Evolutionary conservation across 2,797 vertebrate genomes (phyloP).

Genomic region (Lateolabrax maculatus): DNA sequence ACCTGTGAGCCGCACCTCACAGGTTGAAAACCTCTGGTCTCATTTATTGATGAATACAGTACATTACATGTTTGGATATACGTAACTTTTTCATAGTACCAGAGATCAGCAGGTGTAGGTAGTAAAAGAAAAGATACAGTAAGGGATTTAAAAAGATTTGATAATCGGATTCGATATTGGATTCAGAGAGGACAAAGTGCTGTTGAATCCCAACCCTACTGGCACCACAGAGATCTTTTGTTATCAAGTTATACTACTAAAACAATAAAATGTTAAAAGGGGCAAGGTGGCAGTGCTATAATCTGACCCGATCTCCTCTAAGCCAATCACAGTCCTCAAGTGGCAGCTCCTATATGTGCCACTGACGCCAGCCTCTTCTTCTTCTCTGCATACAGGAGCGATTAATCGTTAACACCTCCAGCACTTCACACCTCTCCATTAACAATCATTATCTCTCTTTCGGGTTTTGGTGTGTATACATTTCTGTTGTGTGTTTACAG

Average conservation of each 20-base stretch:
- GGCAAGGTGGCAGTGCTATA: background rate
- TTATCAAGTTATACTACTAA: background rate
- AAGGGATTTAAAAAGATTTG: background rate
- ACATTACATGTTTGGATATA: background rate
- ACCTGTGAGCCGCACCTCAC: no score
- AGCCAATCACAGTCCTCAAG: background rate
- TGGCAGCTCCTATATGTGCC: background rate
- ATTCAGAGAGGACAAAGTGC: background rate
- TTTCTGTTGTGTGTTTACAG: slow-evolving; percentile 7
- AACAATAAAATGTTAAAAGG: background rate
- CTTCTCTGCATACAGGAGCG: background rate
- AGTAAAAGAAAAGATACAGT: background rate
- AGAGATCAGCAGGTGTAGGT: background rate
- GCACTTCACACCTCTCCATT: background rate
- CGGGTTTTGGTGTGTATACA: background rate
- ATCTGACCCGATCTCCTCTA: slow-evolving; percentile 1
- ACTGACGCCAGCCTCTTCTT: background rate
- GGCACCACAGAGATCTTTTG: background rate
- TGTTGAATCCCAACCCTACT: background rate
- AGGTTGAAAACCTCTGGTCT: background rate
- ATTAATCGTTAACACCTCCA: background rate
- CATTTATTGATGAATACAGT: background rate
- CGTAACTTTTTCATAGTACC: background rate
- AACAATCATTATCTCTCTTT: background rate
- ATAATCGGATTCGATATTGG: background rate